Conservation (phyloP, 2,888 invertebrate species). For the Pilophorus perplexus region DNA sequence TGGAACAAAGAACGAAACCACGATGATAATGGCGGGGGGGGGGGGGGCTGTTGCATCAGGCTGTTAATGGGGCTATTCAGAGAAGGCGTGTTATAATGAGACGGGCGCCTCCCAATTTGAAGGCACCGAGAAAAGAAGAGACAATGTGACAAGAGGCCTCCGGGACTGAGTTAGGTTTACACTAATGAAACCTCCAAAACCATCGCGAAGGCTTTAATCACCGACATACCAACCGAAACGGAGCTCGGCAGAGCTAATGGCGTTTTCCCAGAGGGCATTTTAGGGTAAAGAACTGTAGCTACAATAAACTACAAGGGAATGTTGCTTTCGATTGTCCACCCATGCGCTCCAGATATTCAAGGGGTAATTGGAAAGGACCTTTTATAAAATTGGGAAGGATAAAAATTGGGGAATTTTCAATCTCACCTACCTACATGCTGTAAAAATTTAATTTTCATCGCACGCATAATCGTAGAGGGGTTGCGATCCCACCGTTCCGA, state of each 20-base stretch:
- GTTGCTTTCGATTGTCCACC: conserved; percentile 25
- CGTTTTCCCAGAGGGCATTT: conserved; percentile 1
- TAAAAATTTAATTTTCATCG: no score
- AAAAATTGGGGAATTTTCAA: not conserved
- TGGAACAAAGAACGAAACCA: conserved; percentile 25
- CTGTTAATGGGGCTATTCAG: conserved; percentile 37
- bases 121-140: conserved; percentile 19
- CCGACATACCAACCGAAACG: conserved; percentile 13
- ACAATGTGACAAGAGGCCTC: conserved; percentile 26
- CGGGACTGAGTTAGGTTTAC: not conserved
- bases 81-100: conserved; percentile 30
- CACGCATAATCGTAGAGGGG: no score
- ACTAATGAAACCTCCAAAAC: conserved; percentile 32
- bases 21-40: not conserved
- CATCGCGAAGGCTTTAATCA: conserved; percentile 15
- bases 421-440: no score
- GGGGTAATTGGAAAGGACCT: no score
- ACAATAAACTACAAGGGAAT: conserved; percentile 28
- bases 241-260: conserved; percentile 6
- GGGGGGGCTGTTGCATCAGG: conserved; percentile 9
- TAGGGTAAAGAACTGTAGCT: not conserved
- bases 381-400: not conserved
- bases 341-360: no score
- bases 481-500: no score
- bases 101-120: conserved; percentile 36